These are phyloP conservation scores for Mythimna impura DNA, from an alignment of 2,888 invertebrate species.

Conservation along the genomic window DNA sequence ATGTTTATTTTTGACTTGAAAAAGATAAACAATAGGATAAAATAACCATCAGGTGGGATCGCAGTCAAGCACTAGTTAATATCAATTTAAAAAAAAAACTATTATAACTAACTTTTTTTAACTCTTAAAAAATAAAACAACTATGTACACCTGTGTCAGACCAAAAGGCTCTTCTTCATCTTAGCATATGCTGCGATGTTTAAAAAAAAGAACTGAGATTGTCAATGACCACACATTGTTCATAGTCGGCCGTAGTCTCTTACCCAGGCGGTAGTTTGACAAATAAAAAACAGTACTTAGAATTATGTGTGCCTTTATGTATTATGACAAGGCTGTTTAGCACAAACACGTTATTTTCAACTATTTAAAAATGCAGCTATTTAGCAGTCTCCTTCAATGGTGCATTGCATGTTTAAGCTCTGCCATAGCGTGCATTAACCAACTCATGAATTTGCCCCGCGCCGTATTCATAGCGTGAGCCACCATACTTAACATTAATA, in stretches of 20 bases:
- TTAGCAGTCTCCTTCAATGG: constrained; percentile 20
- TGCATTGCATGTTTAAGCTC: constrained; percentile 49
- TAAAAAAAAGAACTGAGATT: neutral
- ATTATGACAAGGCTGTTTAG: constrained; percentile 3
- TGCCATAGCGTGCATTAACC: constrained; percentile 46
- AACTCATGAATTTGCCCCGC: constrained; percentile 46
- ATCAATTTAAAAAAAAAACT: too few relatives aligned
- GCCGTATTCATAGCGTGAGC: constrained; percentile 56
- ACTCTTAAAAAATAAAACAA: too few relatives aligned
- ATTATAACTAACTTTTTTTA: too few relatives aligned
- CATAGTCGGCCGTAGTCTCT: neutral
- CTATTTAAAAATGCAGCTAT: constrained; percentile 41
- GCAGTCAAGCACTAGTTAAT: too few relatives aligned
- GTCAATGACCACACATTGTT: neutral
- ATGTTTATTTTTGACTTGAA: too few relatives aligned
- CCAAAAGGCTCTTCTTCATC: too few relatives aligned
- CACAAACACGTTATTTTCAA: constrained; percentile 6
- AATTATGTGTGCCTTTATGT: neutral
- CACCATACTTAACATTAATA: constrained; percentile 58
- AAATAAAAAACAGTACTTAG: neutral
- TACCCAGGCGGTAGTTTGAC: neutral
- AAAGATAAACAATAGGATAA: too few relatives aligned
- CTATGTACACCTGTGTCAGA: too few relatives aligned
- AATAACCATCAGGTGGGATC: too few relatives aligned
- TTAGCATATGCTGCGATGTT: too few relatives aligned